phyloP scores from a whole-genome alignment of 2,113 vertebrate species.

The human (Homo sapiens) region DNA sequence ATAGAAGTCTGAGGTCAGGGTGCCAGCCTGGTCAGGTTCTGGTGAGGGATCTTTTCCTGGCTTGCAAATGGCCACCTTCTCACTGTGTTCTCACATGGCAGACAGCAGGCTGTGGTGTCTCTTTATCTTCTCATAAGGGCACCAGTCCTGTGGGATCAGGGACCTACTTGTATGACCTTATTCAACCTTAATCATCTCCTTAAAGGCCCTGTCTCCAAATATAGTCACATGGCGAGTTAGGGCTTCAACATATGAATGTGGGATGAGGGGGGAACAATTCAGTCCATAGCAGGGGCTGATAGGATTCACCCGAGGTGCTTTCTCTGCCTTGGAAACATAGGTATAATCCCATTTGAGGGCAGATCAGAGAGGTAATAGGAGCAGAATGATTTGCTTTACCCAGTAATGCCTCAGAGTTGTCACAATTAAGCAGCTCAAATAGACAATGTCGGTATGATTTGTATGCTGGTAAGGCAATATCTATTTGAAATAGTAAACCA shows the following conservation, averaged over 20 bases:
- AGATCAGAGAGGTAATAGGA: not conserved
- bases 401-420: not conserved
- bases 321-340: not conserved
- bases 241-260: not conserved
- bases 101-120: not conserved
- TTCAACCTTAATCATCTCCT: not conserved
- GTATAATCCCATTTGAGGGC: not conserved
- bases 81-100: not conserved
- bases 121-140: not conserved
- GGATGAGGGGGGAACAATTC: not conserved
- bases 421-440: not conserved
- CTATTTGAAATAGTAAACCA: constrained; percentile 4
- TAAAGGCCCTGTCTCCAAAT: not conserved
- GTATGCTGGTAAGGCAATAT: not conserved
- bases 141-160: not conserved
- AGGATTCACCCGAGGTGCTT: not conserved
- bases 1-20: not conserved
- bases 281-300: not conserved
- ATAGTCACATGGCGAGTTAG: not conserved
- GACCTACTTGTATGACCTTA: not conserved
- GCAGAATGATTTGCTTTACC: not conserved
- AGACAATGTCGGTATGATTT: not conserved
- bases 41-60: not conserved
- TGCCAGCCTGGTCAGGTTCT: not conserved
- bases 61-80: not conserved